These are phyloP conservation scores for Megalopta genalis DNA, from an alignment of 1,140 invertebrate species.

Conservation along the genomic window DNA sequence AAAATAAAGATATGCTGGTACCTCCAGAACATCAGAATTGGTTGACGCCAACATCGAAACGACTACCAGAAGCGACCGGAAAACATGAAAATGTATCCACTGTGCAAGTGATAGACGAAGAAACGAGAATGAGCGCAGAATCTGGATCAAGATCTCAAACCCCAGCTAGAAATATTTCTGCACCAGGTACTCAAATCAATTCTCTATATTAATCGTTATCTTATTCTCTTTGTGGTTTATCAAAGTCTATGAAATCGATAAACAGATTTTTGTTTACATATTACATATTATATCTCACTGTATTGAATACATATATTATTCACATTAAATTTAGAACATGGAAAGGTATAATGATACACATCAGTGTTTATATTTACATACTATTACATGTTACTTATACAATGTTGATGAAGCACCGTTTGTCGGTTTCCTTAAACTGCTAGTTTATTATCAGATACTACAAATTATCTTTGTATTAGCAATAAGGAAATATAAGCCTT, in stretches of 20 bases:
- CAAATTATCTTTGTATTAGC: not conserved
- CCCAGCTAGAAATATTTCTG: constrained; percentile 76
- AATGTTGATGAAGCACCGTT: not conserved
- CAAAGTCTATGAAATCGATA: not conserved
- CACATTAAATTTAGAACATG: constrained; percentile 14
- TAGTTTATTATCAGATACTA: not conserved
- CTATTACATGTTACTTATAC: constrained; percentile 4
- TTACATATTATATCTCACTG: not conserved
- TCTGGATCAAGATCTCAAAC: constrained; percentile 80
- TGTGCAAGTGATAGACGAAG: constrained; percentile 89
- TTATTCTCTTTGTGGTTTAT: constrained; percentile 14
- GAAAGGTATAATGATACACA: constrained; percentile 8
- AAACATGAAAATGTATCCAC: constrained; percentile 75
- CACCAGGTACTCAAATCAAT: constrained; percentile 61
- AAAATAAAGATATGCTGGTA: constrained; percentile 54
- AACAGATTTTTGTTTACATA: not conserved
- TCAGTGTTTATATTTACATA: constrained; percentile 27
- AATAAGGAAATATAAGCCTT: not conserved
- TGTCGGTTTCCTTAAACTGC: constrained; percentile 5
- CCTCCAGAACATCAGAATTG: constrained; percentile 71
- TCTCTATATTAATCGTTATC: constrained; percentile 40
- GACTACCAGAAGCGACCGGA: constrained; percentile 55
- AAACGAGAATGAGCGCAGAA: constrained; percentile 93
- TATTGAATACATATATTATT: not conserved
- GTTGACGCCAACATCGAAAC: constrained; percentile 74